Evolutionary conservation across 2,113 vertebrate species (phyloP).

Genomic region (Ageneiosus marmoratus): DNA sequence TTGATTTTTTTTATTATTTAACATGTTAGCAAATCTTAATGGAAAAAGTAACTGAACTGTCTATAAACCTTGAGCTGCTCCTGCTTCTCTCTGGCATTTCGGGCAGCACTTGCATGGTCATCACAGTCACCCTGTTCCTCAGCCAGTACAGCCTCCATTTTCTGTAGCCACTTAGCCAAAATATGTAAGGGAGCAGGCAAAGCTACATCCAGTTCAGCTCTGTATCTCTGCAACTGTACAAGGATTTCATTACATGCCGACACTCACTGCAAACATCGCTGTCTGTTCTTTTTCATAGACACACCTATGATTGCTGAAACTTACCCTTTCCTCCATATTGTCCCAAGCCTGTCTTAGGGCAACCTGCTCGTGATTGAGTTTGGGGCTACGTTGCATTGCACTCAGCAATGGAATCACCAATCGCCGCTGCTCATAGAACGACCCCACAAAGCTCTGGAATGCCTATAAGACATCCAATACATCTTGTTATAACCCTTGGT

Average conservation of each 20-base stretch:
- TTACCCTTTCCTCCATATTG: conserved; percentile 72
- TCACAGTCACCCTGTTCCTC: conserved; percentile 64
- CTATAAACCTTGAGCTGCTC: conserved; percentile 72
- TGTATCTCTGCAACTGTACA: conserved; percentile 72
- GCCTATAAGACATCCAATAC: conserved; percentile 62
- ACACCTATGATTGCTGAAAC: background rate
- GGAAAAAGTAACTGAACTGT: background rate
- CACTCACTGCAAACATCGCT: background rate
- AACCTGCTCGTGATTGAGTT: conserved; percentile 59
- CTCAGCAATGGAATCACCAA: conserved; percentile 67
- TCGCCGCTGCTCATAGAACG: conserved; percentile 70
- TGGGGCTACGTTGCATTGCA: conserved; percentile 56
- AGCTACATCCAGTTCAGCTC: conserved; percentile 67
- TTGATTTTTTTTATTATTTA: background rate
- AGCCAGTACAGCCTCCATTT: conserved; percentile 67
- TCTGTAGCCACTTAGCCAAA: conserved; percentile 75
- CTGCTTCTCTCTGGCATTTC: conserved; percentile 67
- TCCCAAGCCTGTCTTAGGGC: conserved; percentile 69
- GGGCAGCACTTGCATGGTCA: conserved; percentile 63
- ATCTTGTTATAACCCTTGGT: background rate
- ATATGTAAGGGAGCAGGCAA: conserved; percentile 73
- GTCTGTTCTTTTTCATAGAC: background rate
- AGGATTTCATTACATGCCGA: background rate
- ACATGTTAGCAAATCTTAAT: background rate
- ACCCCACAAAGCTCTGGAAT: conserved; percentile 73